These are phyloP conservation scores for Drosophila tanythrix DNA, from an alignment of 2,888 invertebrate species.

Conservation along the genomic window DNA sequence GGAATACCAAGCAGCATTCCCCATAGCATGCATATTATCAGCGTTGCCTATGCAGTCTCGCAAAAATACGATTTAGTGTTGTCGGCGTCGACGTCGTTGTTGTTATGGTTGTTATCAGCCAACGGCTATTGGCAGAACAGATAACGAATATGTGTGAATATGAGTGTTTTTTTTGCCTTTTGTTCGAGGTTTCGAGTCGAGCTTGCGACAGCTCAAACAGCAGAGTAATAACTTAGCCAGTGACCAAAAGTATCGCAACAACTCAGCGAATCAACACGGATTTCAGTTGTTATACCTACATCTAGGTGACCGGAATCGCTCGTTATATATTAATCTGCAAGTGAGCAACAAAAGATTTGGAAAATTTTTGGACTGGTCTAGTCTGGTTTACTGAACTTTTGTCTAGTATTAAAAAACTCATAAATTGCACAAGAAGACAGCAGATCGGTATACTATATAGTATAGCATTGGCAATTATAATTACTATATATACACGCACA, in stretches of 20 bases:
- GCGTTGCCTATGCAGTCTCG: conserved; percentile 19
- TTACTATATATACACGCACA: conserved; percentile 38
- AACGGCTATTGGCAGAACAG: conserved; percentile 43
- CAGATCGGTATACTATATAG: conserved; percentile 44
- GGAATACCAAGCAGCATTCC: conserved; percentile 36
- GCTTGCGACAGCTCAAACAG: conserved; percentile 48
- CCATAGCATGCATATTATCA: conserved; percentile 35
- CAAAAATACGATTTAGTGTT: background rate
- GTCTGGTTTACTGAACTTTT: conserved; percentile 40
- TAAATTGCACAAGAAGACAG: conserved; percentile 39
- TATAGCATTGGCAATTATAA: conserved; percentile 24
- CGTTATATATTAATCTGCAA: conserved; percentile 26
- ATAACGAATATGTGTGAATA: conserved; percentile 48
- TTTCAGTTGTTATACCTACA: background rate
- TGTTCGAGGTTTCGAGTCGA: conserved; percentile 76
- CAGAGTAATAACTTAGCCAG: conserved; percentile 53
- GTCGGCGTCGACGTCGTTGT: conserved; percentile 1
- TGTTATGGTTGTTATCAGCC: conserved; percentile 50
- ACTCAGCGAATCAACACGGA: conserved; percentile 1
- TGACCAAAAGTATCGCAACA: conserved; percentile 65
- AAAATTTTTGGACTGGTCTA: conserved; percentile 17
- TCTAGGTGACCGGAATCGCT: conserved; percentile 11
- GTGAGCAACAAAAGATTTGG: conserved; percentile 21
- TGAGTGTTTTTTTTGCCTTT: conserved; percentile 48
- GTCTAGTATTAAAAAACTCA: conserved; percentile 47